Evolutionary conservation across 2,113 vertebrate genomes (phyloP).

Genomic region (Nesoenas mayeri): DNA sequence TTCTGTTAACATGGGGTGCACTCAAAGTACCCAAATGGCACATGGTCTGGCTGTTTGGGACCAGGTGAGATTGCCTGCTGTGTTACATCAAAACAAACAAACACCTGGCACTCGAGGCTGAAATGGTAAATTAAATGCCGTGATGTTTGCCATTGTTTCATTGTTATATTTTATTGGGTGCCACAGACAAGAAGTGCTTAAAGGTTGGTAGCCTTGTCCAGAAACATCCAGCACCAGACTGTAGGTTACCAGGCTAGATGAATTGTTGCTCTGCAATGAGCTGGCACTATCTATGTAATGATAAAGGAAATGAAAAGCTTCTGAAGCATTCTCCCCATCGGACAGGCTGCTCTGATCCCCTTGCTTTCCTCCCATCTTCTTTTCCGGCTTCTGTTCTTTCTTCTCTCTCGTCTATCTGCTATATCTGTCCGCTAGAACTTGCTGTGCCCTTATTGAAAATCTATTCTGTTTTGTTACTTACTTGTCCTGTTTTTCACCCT

Average conservation of each 20-base stretch:
- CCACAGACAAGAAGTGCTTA: not conserved
- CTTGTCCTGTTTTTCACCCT: slow-evolving; percentile 18
- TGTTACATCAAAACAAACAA: not conserved
- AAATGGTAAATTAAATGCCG: not conserved
- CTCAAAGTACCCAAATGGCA: fast-evolving
- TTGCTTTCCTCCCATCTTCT: not conserved
- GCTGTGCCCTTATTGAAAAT: slow-evolving; percentile 50
- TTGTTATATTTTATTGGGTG: not conserved
- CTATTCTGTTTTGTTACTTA: slow-evolving; percentile 27
- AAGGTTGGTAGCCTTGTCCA: not conserved
- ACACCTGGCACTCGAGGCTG: not conserved
- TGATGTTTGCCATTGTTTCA: not conserved
- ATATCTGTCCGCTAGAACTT: slow-evolving; percentile 14
- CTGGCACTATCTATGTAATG: slow-evolving; percentile 15
- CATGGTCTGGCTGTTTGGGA: not conserved
- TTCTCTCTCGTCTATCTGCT: not conserved
- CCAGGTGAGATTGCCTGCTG: not conserved
- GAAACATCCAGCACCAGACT: not conserved
- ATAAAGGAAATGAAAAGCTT: slow-evolving; percentile 38
- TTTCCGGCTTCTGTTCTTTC: not conserved
- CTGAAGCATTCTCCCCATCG: not conserved
- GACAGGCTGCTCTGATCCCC: not conserved
- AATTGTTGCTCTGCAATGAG: slow-evolving; percentile 11
- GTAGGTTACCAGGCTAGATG: not conserved
- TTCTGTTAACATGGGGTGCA: not conserved